Evolutionary conservation across 2,113 vertebrate species (phyloP).

Genomic region (Pangasianodon gigas): DNA sequence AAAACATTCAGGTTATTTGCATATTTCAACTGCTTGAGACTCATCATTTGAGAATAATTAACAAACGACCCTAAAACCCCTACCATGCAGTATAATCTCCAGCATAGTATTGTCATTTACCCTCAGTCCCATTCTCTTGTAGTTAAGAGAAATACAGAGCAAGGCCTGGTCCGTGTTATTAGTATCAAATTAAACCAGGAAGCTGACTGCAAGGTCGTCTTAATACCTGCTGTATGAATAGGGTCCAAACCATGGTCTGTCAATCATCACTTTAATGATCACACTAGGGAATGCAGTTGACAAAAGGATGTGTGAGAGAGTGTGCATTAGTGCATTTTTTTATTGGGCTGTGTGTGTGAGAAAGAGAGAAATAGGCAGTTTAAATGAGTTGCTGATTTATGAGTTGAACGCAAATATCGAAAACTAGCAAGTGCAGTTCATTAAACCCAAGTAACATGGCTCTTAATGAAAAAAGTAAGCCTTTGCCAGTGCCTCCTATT

Average conservation of each 20-base stretch:
- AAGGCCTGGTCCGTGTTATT: slow-evolving; percentile 7
- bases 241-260: slow-evolving; percentile 29
- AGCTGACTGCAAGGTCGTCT: slow-evolving; percentile 17
- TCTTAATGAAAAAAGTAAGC: background rate
- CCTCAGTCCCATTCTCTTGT: background rate
- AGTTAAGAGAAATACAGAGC: background rate
- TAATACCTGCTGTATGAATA: slow-evolving; percentile 39
- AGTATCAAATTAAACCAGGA: slow-evolving; percentile 37
- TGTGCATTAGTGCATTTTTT: background rate
- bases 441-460: slow-evolving; percentile 37
- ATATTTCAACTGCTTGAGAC: background rate
- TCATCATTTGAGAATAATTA: background rate
- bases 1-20: background rate
- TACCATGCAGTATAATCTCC: background rate
- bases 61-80: background rate
- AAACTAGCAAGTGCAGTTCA: slow-evolving; percentile 17
- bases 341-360: background rate
- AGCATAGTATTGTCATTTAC: background rate
- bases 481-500: background rate
- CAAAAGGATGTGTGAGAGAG: slow-evolving; percentile 31
- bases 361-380: slow-evolving; percentile 30
- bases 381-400: slow-evolving; percentile 28
- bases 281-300: slow-evolving; percentile 46
- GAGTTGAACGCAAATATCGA: slow-evolving; percentile 9
- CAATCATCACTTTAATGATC: slow-evolving; percentile 53